Evolutionary conservation across 2,888 invertebrate species (phyloP).

Genomic region (Eupithecia tripunctaria): DNA sequence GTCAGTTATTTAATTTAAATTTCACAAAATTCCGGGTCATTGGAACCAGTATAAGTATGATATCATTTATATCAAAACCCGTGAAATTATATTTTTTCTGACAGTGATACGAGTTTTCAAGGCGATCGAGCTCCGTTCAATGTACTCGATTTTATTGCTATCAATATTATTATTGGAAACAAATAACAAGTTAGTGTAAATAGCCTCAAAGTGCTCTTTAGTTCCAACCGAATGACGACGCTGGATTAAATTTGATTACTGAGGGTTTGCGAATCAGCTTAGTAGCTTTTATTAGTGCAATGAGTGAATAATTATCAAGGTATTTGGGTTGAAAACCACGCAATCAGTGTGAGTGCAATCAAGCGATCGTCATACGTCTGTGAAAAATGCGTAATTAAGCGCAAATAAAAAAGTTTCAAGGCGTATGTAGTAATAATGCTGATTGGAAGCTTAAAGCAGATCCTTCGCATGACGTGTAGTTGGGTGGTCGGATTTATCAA

Average conservation of each 20-base stretch:
- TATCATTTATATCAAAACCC: slow-evolving; percentile 46
- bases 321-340: not conserved
- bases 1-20: slow-evolving; percentile 22
- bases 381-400: not conserved
- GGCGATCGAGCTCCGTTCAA: slow-evolving; percentile 75
- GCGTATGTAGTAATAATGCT: not conserved
- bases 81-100: slow-evolving; percentile 50
- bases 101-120: slow-evolving; percentile 67
- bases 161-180: slow-evolving; percentile 53
- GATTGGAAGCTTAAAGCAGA: not conserved
- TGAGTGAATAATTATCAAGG: not conserved
- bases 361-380: not conserved
- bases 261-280: not conserved
- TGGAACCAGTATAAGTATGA: slow-evolving; percentile 33
- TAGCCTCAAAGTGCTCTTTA: slow-evolving; percentile 36
- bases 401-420: too few relatives aligned
- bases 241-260: slow-evolving; percentile 18
- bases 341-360: not conserved
- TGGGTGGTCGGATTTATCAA: not conserved
- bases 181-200: slow-evolving; percentile 53
- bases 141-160: slow-evolving; percentile 71
- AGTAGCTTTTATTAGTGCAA: not conserved
- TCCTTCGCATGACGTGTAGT: not conserved
- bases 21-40: slow-evolving; percentile 28
- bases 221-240: slow-evolving; percentile 17